These are phyloP conservation scores for Lepilemur septentrionalis DNA, from an alignment of 2,797 vertebrate species.

Conservation along the genomic window DNA sequence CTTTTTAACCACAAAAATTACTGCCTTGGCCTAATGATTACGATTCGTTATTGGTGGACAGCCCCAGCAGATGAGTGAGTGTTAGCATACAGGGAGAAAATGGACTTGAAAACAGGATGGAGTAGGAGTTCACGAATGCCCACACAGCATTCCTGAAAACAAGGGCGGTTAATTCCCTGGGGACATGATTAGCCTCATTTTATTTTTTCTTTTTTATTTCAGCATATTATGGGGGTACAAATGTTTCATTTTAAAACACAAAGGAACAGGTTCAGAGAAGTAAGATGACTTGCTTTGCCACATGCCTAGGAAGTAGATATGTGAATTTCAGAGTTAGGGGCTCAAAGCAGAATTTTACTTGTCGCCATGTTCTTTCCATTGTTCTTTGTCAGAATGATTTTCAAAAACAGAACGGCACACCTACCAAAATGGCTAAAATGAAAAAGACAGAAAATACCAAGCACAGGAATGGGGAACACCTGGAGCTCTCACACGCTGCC, in stretches of 20 bases:
- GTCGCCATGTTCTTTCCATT: background rate
- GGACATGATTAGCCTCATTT: conserved; percentile 42
- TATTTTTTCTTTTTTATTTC: background rate
- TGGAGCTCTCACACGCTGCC: background rate
- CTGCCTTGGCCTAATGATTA: conserved; percentile 23
- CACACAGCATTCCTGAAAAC: conserved; percentile 67
- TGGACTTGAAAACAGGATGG: conserved; percentile 60
- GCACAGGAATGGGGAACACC: background rate
- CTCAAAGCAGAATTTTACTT: background rate
- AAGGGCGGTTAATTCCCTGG: conserved; percentile 31
- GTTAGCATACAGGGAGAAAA: conserved; percentile 50
- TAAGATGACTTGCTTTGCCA: background rate
- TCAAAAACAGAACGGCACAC: background rate
- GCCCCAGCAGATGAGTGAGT: conserved; percentile 49
- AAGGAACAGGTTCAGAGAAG: background rate
- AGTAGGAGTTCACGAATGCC: conserved; percentile 64
- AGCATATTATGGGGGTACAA: too few species aligned
- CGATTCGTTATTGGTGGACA: conserved; percentile 36
- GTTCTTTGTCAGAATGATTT: background rate
- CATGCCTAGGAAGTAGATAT: background rate
- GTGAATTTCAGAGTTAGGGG: conserved; percentile 10
- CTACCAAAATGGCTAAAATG: background rate
- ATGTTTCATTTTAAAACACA: background rate
- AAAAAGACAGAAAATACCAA: background rate
- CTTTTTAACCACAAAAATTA: conserved; percentile 37